A percentile compares a stretch with the other conserved stretches of the same genome.
phyloP scores from a whole-genome alignment of 2,113 vertebrate genomes.

The Cyphomyrus discorhynchus region DNA sequence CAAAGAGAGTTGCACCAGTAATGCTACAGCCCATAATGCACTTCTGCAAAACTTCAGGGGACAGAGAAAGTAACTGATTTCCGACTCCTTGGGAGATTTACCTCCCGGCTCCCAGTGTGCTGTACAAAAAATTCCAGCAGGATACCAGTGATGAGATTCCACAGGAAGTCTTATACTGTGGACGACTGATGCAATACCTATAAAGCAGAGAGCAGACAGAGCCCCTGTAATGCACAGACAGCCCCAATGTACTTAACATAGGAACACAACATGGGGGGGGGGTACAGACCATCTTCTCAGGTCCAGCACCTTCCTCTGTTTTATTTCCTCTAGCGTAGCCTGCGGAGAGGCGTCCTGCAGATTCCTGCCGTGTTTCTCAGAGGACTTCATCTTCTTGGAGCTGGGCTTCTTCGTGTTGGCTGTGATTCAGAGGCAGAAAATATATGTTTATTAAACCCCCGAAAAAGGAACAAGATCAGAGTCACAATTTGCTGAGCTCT shows the following conservation, averaged over 20 bases:
- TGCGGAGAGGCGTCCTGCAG: slow-evolving; percentile 68
- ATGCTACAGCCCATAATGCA: background rate
- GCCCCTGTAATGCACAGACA: background rate
- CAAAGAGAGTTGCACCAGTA: background rate
- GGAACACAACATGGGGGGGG: background rate
- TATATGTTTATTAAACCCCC: background rate
- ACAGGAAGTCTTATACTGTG: slow-evolving; percentile 97
- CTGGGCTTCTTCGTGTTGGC: slow-evolving; percentile 78
- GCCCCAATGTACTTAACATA: background rate
- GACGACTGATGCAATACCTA: slow-evolving; percentile 96
- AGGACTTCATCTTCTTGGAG: slow-evolving; percentile 77
- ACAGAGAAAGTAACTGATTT: background rate
- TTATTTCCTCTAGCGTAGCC: slow-evolving; percentile 78
- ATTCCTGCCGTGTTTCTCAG: slow-evolving; percentile 73
- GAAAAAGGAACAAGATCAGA: background rate
- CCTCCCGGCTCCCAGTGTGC: slow-evolving; percentile 89
- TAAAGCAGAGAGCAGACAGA: slow-evolving; percentile 15
- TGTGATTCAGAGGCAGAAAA: slow-evolving; percentile 45
- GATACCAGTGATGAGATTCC: slow-evolving; percentile 94
- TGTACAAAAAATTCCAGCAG: slow-evolving; percentile 97
- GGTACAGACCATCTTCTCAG: slow-evolving; percentile 82
- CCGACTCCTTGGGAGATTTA: slow-evolving; percentile 44
- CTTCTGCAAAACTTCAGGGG: background rate
- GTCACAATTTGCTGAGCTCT: background rate
- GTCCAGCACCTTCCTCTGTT: slow-evolving; percentile 91